These are phyloP conservation scores for Cliona cf. orientalis DNA, from an alignment of 37 sponge, comb jelly and placozoan genomes.

Conservation along the genomic window DNA sequence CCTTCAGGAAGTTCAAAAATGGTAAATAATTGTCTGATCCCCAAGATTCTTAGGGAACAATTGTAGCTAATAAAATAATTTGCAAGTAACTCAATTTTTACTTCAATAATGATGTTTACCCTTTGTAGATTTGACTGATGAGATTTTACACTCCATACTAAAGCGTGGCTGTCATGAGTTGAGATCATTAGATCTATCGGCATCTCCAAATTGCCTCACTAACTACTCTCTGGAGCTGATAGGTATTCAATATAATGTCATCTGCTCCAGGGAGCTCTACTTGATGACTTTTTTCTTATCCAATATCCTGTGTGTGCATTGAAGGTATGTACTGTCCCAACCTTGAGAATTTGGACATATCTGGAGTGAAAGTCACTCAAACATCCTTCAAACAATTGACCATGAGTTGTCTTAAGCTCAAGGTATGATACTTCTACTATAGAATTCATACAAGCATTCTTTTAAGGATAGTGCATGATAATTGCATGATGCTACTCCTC, in stretches of 20 bases:
- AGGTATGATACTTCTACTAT: slow-evolving; percentile 35
- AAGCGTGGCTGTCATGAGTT: slow-evolving; percentile 34
- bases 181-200: slow-evolving; percentile 45
- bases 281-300: neutral
- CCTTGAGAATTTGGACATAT: slow-evolving; percentile 40
- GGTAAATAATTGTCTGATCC: neutral
- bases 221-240: slow-evolving; percentile 55
- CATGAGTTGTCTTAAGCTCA: slow-evolving; percentile 14
- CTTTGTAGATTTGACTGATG: slow-evolving; percentile 56
- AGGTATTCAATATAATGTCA: slow-evolving; percentile 1
- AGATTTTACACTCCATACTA: slow-evolving; percentile 49
- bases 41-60: neutral
- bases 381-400: slow-evolving; percentile 37
- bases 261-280: neutral
- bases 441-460: neutral
- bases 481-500: neutral
- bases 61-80: neutral
- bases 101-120: no score
- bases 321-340: slow-evolving; percentile 56
- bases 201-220: slow-evolving; percentile 46
- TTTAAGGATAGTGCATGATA: neutral
- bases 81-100: neutral
- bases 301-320: neutral
- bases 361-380: slow-evolving; percentile 43
- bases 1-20: slow-evolving; percentile 46